Evolutionary conservation across 2,888 invertebrate genomes (phyloP).

Genomic region (Maniola hyperantus): DNA sequence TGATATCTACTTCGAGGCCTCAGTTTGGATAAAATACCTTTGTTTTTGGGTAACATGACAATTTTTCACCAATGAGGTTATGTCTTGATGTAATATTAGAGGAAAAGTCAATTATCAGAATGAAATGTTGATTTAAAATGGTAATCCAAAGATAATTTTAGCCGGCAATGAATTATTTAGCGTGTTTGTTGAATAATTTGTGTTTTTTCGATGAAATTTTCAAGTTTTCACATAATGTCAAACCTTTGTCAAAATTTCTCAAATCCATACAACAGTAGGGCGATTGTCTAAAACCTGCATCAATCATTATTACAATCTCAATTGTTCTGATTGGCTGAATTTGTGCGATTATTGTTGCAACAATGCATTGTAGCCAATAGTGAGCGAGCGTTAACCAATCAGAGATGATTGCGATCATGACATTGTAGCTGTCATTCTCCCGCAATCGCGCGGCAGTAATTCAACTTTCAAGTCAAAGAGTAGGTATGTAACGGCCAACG

Average conservation of each 20-base stretch:
- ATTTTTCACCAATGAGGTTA: neutral
- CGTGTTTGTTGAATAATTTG: neutral
- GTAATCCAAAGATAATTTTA: neutral
- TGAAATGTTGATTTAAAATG: neutral
- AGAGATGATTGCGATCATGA: too few relatives aligned
- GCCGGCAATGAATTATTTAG: neutral
- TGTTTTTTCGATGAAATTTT: neutral
- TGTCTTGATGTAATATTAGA: neutral
- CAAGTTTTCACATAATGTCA: neutral
- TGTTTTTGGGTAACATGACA: constrained; percentile 62
- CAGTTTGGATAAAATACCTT: constrained; percentile 55
- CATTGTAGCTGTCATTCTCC: too few relatives aligned
- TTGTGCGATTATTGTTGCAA: too few relatives aligned
- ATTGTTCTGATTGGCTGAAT: too few relatives aligned
- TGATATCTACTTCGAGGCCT: constrained; percentile 47
- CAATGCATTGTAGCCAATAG: too few relatives aligned
- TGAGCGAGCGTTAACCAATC: too few relatives aligned
- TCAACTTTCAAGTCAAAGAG: too few relatives aligned
- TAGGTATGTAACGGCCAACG: too few relatives aligned
- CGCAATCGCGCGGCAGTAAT: too few relatives aligned
- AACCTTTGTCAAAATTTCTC: neutral
- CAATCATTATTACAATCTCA: too few relatives aligned
- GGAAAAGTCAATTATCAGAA: neutral
- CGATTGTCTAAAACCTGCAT: too few relatives aligned
- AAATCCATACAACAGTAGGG: too few relatives aligned